Conservation (phyloP, 2,888 invertebrate genomes). For the Oasisia sp. region DNA sequence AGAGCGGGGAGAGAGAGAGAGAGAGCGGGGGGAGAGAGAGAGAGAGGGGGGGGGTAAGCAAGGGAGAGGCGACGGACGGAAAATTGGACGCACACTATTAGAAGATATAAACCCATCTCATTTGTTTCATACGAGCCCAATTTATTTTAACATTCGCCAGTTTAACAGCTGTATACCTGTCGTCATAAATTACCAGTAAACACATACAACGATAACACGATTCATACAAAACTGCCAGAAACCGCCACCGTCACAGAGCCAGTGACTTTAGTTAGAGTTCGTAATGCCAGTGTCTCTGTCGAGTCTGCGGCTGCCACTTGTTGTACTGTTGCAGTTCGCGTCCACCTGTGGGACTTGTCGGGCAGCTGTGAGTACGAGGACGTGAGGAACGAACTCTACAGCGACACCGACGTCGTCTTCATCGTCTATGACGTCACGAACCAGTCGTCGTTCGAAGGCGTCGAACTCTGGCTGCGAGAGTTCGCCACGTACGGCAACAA, state of each 20-base stretch:
- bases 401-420: slow-evolving; percentile 59
- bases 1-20: too few relatives aligned
- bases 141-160: too few relatives aligned
- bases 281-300: neutral
- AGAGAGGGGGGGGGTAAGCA: too few relatives aligned
- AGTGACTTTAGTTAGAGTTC: neutral
- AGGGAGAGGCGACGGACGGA: too few relatives aligned
- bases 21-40: too few relatives aligned
- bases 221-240: neutral
- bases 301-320: neutral
- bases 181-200: neutral
- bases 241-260: neutral
- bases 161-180: neutral
- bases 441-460: slow-evolving; percentile 54
- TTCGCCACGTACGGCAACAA: slow-evolving; percentile 49
- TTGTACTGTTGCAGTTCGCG: slow-evolving; percentile 54
- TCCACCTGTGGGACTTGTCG: slow-evolving; percentile 64
- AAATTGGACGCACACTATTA: too few relatives aligned
- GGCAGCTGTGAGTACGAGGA: slow-evolving; percentile 61
- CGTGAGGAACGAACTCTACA: slow-evolving; percentile 62
- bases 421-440: slow-evolving; percentile 61
- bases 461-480: slow-evolving; percentile 60
- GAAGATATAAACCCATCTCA: too few relatives aligned
- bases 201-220: neutral
- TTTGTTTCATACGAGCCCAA: too few relatives aligned